A percentile compares a stretch with the other conserved stretches of the same genome.
Evolutionary conservation across 2,797 vertebrate species (phyloP).

Genomic region (Zenarchopterus dispar): DNA sequence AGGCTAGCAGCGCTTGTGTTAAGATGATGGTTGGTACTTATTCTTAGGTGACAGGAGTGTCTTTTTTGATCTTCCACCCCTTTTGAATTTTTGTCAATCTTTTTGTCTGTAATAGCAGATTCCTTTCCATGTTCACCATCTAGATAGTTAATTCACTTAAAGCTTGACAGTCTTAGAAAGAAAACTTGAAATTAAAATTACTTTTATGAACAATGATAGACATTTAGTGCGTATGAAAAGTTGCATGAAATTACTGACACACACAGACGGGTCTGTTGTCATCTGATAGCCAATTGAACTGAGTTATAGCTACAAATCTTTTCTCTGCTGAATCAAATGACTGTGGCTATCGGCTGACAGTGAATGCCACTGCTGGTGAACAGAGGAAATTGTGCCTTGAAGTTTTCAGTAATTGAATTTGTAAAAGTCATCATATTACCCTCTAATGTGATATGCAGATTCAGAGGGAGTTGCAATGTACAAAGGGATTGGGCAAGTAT

Average conservation of each 20-base stretch:
- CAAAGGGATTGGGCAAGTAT: slow-evolving; percentile 43
- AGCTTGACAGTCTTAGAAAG: no score
- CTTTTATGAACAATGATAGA: neutral
- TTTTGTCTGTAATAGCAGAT: no score
- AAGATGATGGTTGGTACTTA: no score
- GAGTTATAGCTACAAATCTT: slow-evolving; percentile 23
- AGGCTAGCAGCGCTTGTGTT: no score
- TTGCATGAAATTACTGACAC: slow-evolving; percentile 14
- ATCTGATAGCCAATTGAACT: slow-evolving; percentile 33
- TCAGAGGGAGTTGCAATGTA: slow-evolving; percentile 50
- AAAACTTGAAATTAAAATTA: slow-evolving; percentile 12
- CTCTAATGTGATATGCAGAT: slow-evolving; percentile 60
- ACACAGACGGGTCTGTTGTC: slow-evolving; percentile 19
- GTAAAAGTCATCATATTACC: slow-evolving; percentile 65
- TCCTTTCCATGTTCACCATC: no score
- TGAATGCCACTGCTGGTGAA: slow-evolving; percentile 57
- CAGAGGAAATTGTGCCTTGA: slow-evolving; percentile 62
- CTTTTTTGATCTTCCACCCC: no score
- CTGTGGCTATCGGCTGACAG: slow-evolving; percentile 45
- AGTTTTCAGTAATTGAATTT: slow-evolving; percentile 71
- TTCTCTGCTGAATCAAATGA: slow-evolving; percentile 20
- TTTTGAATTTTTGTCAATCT: no score
- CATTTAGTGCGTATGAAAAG: neutral
- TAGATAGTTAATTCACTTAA: no score
- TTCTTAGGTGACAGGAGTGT: no score